Percentiles rank a stretch among this genome's conserved stretches.
These are phyloP conservation scores for Yponomeuta evonymella DNA, from an alignment of 2,888 invertebrate genomes.

Conservation along the genomic window DNA sequence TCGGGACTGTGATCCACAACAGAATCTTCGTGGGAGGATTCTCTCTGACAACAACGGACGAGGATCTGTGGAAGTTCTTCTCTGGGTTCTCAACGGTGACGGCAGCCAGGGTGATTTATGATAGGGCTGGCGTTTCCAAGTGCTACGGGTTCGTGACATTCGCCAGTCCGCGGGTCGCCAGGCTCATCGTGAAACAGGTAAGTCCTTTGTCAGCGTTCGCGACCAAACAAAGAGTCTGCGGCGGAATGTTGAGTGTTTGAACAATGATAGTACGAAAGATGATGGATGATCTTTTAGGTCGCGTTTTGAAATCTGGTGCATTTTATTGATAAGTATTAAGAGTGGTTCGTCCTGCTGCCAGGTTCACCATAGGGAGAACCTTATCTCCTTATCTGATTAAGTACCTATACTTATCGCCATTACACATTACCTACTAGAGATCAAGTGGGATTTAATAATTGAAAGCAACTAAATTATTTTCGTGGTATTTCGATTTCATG, in stretches of 20 bases:
- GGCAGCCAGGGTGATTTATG: conserved; percentile 95
- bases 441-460: too few relatives aligned
- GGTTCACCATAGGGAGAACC: too few relatives aligned
- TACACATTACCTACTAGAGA: too few relatives aligned
- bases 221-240: too few relatives aligned
- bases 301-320: too few relatives aligned
- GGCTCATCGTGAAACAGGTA: conserved; percentile 71
- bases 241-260: not conserved
- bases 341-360: too few relatives aligned
- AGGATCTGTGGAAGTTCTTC: conserved; percentile 93
- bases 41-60: conserved; percentile 93
- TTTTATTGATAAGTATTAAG: too few relatives aligned
- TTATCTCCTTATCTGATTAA: too few relatives aligned
- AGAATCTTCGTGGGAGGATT: conserved; percentile 98
- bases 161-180: conserved; percentile 68
- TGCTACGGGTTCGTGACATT: conserved; percentile 91
- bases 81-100: conserved; percentile 92
- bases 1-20: conserved; percentile 93
- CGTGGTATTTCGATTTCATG: not conserved
- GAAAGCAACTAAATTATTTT: not conserved
- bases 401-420: too few relatives aligned
- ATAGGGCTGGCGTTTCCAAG: conserved; percentile 95
- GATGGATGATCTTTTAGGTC: not conserved
- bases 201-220: conserved; percentile 25
- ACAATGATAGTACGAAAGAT: not conserved